Evolutionary conservation across 2,888 invertebrate species (phyloP).

Genomic region (Yponomeuta sedellus): DNA sequence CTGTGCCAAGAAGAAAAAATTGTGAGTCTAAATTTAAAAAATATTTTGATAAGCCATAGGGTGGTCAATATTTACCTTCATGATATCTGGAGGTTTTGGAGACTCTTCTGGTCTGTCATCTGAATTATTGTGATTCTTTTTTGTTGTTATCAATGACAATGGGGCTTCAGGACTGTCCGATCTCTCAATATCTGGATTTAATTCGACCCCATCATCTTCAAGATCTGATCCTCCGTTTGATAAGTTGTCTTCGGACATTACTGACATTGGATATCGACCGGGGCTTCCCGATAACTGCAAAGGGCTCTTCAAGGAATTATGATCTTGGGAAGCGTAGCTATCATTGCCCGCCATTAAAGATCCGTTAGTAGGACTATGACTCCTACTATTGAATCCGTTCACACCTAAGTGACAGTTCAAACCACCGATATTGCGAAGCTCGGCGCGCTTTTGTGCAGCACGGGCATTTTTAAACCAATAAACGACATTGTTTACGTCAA

Average conservation of each 20-base stretch:
- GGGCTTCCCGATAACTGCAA: constrained; percentile 73
- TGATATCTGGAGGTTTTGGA: constrained; percentile 71
- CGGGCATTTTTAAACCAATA: constrained; percentile 99
- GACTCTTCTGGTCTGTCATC: constrained; percentile 70
- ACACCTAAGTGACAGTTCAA: constrained; percentile 75
- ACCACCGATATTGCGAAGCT: constrained; percentile 81
- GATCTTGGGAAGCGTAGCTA: constrained; percentile 76
- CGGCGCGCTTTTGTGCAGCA: constrained; percentile 95
- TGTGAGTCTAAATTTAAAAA: too few relatives aligned
- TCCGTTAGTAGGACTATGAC: constrained; percentile 79
- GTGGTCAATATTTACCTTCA: constrained; percentile 49
- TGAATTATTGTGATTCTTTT: constrained; percentile 68
- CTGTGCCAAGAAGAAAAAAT: constrained; percentile 36
- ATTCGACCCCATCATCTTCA: constrained; percentile 80
- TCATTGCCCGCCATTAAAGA: constrained; percentile 78
- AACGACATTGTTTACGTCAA: constrained; percentile 97
- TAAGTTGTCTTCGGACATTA: constrained; percentile 80
- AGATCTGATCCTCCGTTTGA: constrained; percentile 81
- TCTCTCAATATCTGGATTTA: constrained; percentile 68
- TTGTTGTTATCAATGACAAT: constrained; percentile 81
- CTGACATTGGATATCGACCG: constrained; percentile 78
- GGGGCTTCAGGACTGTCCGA: constrained; percentile 81
- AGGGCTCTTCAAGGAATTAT: constrained; percentile 79
- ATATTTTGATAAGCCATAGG: too few relatives aligned
- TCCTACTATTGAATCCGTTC: constrained; percentile 80